Evolutionary conservation across 2,113 vertebrate species (phyloP).

Genomic region (Engraulis encrasicolus): DNA sequence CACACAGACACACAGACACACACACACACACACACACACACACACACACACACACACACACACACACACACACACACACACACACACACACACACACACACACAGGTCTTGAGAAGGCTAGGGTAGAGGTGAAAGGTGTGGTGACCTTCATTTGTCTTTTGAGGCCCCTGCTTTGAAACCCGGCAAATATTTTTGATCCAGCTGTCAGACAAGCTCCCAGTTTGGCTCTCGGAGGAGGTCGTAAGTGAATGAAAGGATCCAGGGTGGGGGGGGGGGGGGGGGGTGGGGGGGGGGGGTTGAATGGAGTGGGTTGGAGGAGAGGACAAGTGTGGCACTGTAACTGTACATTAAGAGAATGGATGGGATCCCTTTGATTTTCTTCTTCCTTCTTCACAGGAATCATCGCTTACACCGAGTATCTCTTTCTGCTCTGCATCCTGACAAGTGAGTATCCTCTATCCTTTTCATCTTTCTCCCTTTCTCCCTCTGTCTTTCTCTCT

Average conservation of each 20-base stretch:
- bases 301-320: not conserved
- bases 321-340: constrained; percentile 42
- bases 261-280: too few species aligned
- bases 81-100: constrained; percentile 1
- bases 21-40: not conserved
- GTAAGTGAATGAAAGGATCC: constrained; percentile 17
- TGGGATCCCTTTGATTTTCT: constrained; percentile 56
- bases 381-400: constrained; percentile 80
- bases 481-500: constrained; percentile 24
- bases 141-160: constrained; percentile 47
- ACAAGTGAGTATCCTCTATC: constrained; percentile 93
- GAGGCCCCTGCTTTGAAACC: constrained; percentile 67
- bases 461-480: too few species aligned
- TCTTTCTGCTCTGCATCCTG: constrained; percentile 97
- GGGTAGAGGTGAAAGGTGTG: constrained; percentile 30
- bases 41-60: constrained; percentile 7
- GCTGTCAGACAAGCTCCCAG: constrained; percentile 40
- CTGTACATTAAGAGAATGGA: constrained; percentile 60
- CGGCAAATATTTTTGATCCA: constrained; percentile 62
- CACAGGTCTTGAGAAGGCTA: constrained; percentile 38
- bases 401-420: constrained; percentile 98
- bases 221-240: not conserved
- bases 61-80: not conserved
- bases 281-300: too few species aligned
- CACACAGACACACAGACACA: not conserved